Evolutionary conservation across 2,113 vertebrate species (phyloP), one percentile per base, ranked within the genome.

Genomic region (Plectropomus leopardus): DNA sequence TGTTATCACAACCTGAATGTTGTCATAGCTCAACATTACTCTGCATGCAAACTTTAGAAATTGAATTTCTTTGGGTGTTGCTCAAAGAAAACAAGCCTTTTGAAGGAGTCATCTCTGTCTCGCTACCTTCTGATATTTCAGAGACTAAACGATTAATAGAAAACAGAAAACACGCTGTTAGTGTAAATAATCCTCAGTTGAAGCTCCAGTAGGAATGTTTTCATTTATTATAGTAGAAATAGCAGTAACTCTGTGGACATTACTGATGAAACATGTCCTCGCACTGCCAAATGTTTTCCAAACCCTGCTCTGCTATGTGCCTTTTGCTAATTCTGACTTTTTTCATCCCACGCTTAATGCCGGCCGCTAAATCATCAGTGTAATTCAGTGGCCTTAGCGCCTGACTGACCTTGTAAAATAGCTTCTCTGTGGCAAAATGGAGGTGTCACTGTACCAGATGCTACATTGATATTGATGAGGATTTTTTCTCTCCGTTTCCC

Each of bases 361-460:
- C 14, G 1, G 19, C 15, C 24, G 10, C 30, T 64, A 44, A 64
- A 79, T 80, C 67, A 65, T 74, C 26, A 54, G 6, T 51, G 28
- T 65, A 57, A 40, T 65, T 42, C 77, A 65, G 64, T 44, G 2
- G 50, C 63, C 64, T 69, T n/a, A 19, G 42, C 1, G 21, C 72
- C 73, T 44, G n/a, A 61, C 23, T 72, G 82, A 86, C 81, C 86
- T 87, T 82, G 78, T 70, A 34, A 78, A 85, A 86, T 42, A 71
- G 55, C 82, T 50, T 69, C 16, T 75, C 74, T 51, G 51, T 60
- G 55, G 59, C 54, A 68, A 87, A 88, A 84, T 78, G 80, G 34
- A 81, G 42, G 58, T 54, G 78, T 80, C 77, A 78, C 53, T 54
- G 58, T 59, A 63, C 55, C 68, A 54, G 48, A 73, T 45, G 64